Base-by-base conservation (phyloP, 1,140 invertebrate genomes). In the Meloidogyne exigua region DNA sequence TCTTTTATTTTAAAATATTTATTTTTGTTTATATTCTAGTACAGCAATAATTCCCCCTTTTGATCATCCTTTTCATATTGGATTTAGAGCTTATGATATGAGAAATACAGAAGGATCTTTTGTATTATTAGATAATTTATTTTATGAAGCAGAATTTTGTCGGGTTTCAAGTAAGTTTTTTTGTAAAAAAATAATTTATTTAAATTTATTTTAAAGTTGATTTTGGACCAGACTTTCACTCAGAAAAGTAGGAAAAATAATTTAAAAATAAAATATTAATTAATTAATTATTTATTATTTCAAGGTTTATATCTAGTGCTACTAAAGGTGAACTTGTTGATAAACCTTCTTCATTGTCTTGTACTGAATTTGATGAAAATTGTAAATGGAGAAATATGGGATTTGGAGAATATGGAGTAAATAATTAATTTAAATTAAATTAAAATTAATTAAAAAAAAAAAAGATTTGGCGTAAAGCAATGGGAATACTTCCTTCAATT, bases 41-140 rank as follows among this genome's bases (percentile, higher is more conserved):
- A 75, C 77, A 39, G 84, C 76, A 13, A 75, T 84, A 62, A 85
- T 85, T 69, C 79, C 83, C 10, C 80, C 85, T 18, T 21, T 80
- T 15, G 80, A 84, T 10, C 74, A 69, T 25, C 85, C 84, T 36
- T 84, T 81, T 66, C 77, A 80, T 70, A 64, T 85, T 12, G 84
- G 75, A 44, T 79, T 86, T 57, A 79, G 85, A 39, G 85, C 84
- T 15, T 84, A 81, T 49, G 85, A 84, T 67, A 87, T 86, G 25
- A 44, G 65, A 13, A 80, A 86, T 66, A 69, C 77, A 1, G 85
- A 86, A 15, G 84, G 84, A 49, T 78, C 83, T 5, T 86, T 86
- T 75, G 83, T 85, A 3, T 87, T 86, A 81, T 26, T 86, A 21
- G 84, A 86, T 69, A 86, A 87, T 72, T 87, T 86, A 67, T 64